Conservation (phyloP, 2,797 vertebrate species). For the Etheostoma perlongum region DNA sequence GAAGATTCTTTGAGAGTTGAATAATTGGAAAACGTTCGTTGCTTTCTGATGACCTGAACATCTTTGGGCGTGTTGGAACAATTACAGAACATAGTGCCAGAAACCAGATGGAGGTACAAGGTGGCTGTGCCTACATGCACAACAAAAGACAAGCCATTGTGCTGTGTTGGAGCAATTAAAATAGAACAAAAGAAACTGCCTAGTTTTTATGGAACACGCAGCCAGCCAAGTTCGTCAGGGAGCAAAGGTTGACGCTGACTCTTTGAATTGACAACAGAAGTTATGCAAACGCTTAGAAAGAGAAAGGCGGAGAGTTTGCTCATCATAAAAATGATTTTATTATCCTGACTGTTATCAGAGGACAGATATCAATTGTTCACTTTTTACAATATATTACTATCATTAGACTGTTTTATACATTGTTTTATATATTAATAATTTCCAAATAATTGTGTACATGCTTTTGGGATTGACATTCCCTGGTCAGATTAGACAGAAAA, state of each 20-base stretch:
- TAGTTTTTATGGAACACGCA: constrained; percentile 17
- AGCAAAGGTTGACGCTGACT: background rate
- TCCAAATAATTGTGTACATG: constrained; percentile 90
- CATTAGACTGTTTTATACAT: constrained; percentile 82
- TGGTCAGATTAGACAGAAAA: constrained; percentile 84
- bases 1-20: constrained; percentile 42
- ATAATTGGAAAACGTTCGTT: constrained; percentile 63
- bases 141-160: constrained; percentile 60
- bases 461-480: constrained; percentile 85
- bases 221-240: background rate
- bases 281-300: background rate
- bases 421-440: constrained; percentile 81
- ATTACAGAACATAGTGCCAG: constrained; percentile 45
- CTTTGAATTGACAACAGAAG: background rate
- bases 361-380: constrained; percentile 71
- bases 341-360: constrained; percentile 79
- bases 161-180: constrained; percentile 33
- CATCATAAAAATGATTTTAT: constrained; percentile 82
- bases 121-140: constrained; percentile 43
- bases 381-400: constrained; percentile 86
- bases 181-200: constrained; percentile 19
- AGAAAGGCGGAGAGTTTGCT: constrained; percentile 27
- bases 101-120: constrained; percentile 52
- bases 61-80: constrained; percentile 61
- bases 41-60: constrained; percentile 54